Evolutionary conservation across 2,113 vertebrate genomes (phyloP).

Genomic region (Sinocyclocheilus maitianheensis): DNA sequence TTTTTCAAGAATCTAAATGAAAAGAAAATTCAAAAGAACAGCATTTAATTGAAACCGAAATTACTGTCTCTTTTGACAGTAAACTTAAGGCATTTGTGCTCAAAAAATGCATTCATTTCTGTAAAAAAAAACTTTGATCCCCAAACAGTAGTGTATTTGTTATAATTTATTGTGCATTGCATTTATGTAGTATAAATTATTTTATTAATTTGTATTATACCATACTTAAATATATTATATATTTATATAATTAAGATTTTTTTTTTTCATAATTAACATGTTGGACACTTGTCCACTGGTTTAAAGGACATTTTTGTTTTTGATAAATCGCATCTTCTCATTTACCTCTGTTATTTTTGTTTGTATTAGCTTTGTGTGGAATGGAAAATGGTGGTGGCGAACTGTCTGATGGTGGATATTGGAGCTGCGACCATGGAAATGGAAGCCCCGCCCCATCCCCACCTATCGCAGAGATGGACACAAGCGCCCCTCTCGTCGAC

Average conservation of each 20-base stretch:
- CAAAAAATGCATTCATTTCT: too few relatives aligned
- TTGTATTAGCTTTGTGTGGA: slow-evolving; percentile 50
- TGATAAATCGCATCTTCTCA: background rate
- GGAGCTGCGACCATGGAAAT: slow-evolving; percentile 79
- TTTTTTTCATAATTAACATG: too few relatives aligned
- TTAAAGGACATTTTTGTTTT: background rate
- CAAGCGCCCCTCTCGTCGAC: slow-evolving; percentile 72
- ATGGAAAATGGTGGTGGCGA: slow-evolving; percentile 58
- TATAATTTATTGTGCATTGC: background rate
- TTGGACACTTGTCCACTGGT: background rate
- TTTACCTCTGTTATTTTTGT: background rate
- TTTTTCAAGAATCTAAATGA: background rate
- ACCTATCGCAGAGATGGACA: slow-evolving; percentile 73
- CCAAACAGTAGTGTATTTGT: background rate
- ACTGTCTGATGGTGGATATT: slow-evolving; percentile 85
- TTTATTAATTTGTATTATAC: background rate
- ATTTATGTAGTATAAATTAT: background rate
- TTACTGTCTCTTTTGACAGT: background rate
- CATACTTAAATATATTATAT: too few relatives aligned
- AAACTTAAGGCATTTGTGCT: background rate
- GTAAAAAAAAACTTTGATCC: too few relatives aligned
- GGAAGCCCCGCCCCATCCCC: slow-evolving; percentile 80
- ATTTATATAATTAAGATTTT: too few relatives aligned
- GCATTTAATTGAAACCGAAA: background rate
- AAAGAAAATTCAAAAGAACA: background rate